A percentile compares a stretch with the other conserved stretches of the same genome.
Conservation (phyloP, 2,888 invertebrate genomes). For the Macrostomum cliftonense region DNA sequence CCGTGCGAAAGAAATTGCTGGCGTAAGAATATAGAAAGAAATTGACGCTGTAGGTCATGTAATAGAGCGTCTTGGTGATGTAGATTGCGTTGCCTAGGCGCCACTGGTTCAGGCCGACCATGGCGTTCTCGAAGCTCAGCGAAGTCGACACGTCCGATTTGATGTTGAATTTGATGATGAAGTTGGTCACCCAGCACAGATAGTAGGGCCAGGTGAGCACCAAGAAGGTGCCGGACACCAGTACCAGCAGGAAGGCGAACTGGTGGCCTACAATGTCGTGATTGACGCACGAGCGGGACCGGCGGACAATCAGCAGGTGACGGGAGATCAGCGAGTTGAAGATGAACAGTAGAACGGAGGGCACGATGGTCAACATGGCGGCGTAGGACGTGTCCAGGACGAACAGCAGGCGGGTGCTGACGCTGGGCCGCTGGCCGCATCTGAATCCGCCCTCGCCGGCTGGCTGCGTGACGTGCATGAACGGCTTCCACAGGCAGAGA, state of each 20-base stretch:
- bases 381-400: conserved; percentile 5
- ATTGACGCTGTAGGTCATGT: too few relatives aligned
- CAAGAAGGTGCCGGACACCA: conserved; percentile 1
- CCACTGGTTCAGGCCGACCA: too few relatives aligned
- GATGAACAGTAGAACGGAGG: conserved; percentile 5
- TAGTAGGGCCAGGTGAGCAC: conserved; percentile 9
- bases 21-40: too few relatives aligned
- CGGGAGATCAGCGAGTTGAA: conserved; percentile 7
- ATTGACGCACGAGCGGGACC: neutral
- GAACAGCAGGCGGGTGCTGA: neutral
- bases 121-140: too few relatives aligned
- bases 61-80: too few relatives aligned
- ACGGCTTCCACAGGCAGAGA: neutral
- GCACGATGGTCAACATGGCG: conserved; percentile 6
- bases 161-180: neutral
- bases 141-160: too few relatives aligned
- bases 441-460: neutral
- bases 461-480: neutral
- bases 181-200: conserved; percentile 6
- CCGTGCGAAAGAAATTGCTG: too few relatives aligned
- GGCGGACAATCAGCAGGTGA: conserved; percentile 3
- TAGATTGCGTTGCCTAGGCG: too few relatives aligned
- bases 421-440: neutral
- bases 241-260: conserved; percentile 3
- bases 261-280: conserved; percentile 4